Evolutionary conservation across 2,888 invertebrate genomes (phyloP), one percentile per base, ranked within the genome.

Genomic region (Rhagonycha lutea): DNA sequence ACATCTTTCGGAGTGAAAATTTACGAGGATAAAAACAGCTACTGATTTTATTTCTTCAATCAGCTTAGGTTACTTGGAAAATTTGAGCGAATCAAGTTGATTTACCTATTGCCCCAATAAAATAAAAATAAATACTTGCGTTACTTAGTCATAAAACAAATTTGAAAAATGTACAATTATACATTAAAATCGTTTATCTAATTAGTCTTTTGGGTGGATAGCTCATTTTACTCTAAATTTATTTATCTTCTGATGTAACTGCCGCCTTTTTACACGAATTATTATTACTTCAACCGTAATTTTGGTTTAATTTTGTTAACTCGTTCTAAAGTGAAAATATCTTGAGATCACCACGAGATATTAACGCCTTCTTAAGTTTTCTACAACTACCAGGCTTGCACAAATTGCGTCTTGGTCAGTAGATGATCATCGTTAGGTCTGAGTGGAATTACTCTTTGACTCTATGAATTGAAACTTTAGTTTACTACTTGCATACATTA

Each of bases 401-500:
- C 47, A 47, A 65, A 26, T 65, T 65, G 23, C 12, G 8, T 65
- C 26, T 24, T 65, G 23, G 61, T 67, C n/a, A 69, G 65, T 69
- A 65, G 24, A 61, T 70, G 68, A 71, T 74, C 70, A 73, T 73
- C 71, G 61, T 8, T 60, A 65, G 47, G 69, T 68, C 75, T 69
- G 60, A 73, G 61, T 76, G 28, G 70, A 26, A 61, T 14, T 69
- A 71, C 70, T 73, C 73, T 76, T 73, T 70, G 68, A 63, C 68
- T 76, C n/a, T 32, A 61, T 71, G 60, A 61, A 72, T 69, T 65
- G 70, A 70, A 70, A 70, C 68, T 73, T 70, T 74, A 73, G 68
- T 72, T 77, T 70, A 75, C 73, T 68, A 73, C 70, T 74, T 78
- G 74, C 78, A 75, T 77, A 75, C 77, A 78, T 78, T 77, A 75